phyloP scores from a whole-genome alignment of 2,113 vertebrate genomes.

The Neomonachus schauinslandi region DNA sequence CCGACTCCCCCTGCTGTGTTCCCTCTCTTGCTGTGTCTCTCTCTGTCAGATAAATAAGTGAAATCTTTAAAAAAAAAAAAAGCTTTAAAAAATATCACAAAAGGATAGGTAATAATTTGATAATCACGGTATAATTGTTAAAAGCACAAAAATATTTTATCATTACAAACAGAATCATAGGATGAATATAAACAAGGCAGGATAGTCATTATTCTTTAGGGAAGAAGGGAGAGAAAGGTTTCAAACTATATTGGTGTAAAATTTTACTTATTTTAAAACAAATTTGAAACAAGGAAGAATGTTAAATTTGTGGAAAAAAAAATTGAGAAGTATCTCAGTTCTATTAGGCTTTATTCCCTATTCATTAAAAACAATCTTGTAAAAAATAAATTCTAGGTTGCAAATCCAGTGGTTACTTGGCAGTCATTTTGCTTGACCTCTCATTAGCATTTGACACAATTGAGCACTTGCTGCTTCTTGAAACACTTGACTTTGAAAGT shows the following conservation, averaged over 20 bases:
- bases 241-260: neutral
- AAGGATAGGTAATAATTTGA: neutral
- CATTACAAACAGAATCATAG: neutral
- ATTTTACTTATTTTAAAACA: constrained; percentile 14
- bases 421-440: neutral
- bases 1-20: no score
- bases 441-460: neutral
- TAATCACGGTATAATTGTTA: neutral
- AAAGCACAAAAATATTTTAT: neutral
- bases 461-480: neutral
- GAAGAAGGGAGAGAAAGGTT: neutral
- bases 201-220: neutral
- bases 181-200: neutral
- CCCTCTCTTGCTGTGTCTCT: no score
- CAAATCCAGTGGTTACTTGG: neutral
- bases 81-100: neutral
- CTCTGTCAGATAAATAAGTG: no score
- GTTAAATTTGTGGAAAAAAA: neutral
- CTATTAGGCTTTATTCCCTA: neutral
- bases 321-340: neutral
- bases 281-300: neutral
- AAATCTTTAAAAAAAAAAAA: no score
- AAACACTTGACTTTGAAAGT: neutral
- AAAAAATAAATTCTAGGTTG: neutral
- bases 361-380: neutral